Percentiles rank a stretch among this genome's conserved stretches.
These are phyloP conservation scores for Petrocephalus sullivani DNA, from an alignment of 2,797 vertebrate genomes.

Conservation along the genomic window DNA sequence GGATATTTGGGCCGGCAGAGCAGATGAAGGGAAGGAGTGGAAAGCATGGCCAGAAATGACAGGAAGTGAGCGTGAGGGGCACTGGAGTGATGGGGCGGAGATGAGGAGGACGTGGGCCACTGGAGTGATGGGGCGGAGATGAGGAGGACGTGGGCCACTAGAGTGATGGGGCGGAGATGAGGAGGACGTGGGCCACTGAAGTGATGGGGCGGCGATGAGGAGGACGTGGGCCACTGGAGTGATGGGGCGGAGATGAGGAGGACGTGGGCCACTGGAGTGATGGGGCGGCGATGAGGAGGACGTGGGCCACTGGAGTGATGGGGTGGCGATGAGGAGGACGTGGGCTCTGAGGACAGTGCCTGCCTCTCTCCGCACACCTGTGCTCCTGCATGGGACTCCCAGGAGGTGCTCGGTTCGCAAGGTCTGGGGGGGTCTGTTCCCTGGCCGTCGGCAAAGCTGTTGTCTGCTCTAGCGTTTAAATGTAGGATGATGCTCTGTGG, in stretches of 20 bases:
- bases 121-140: background rate
- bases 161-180: background rate
- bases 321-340: background rate
- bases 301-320: background rate
- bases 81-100: no score
- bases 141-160: background rate
- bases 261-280: background rate
- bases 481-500: background rate
- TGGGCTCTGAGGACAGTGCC: background rate
- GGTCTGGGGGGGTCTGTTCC: background rate
- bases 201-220: background rate
- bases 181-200: no score
- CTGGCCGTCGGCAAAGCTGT: background rate
- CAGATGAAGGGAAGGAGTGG: background rate
- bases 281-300: no score
- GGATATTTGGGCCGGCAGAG: background rate
- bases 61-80: background rate
- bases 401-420: background rate
- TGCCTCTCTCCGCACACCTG: background rate
- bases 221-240: background rate
- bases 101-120: background rate
- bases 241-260: no score
- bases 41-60: background rate
- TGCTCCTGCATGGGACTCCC: background rate
- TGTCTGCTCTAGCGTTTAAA: background rate